Base-by-base conservation (phyloP, 2,113 vertebrate genomes). In the Solea solea region DNA sequence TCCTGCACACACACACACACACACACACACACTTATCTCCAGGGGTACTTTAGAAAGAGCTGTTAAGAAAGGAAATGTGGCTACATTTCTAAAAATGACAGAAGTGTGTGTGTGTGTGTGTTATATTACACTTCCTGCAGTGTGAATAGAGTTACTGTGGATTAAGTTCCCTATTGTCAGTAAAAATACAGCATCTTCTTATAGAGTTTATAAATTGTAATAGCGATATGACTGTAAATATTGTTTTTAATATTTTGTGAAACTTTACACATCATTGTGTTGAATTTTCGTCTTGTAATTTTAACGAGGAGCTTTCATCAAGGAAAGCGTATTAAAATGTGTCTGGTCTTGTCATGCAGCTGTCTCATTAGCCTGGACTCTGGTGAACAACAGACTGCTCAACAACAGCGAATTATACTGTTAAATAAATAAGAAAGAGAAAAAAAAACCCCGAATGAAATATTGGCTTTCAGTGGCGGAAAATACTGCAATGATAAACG, bases 381-480 rank as follows among this genome's bases (percentile, higher is more conserved):
- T 44, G 5, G 21, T 45, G 21, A 34, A 61, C 9, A 34, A 42
- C 15, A n/a, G 16, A 54, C 27, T 50, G 41, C 46, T 63, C 39
- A 54, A 69, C 34, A 9, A n/a, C 59, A 74, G 14, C 59, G 48
- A 6, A 64, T 54, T 58, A 16, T 10, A 42, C 3, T 16, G 4
- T 10, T 3, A 41, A 58, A 58, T 21, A 21, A 57, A 57, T 57
- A 11, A 54, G 7, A 39, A 27, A 55, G 7, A 40, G 7, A 40
- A 27, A n/a, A 9, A 39, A 46, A 8, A 4, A 48, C 44, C 42
- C 7, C 9, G 14, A 3, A 0, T 39, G 2, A 34, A 34, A 34
- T 48, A 34, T 64, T 53, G 42, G 8, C 13, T 13, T 10, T 56
- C 14, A 3, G 14, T 40, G 49, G 27, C 39, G 53, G 7, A 42